Evolutionary conservation across 2,888 invertebrate genomes (phyloP).

Genomic region (Lamellibrachia columna): DNA sequence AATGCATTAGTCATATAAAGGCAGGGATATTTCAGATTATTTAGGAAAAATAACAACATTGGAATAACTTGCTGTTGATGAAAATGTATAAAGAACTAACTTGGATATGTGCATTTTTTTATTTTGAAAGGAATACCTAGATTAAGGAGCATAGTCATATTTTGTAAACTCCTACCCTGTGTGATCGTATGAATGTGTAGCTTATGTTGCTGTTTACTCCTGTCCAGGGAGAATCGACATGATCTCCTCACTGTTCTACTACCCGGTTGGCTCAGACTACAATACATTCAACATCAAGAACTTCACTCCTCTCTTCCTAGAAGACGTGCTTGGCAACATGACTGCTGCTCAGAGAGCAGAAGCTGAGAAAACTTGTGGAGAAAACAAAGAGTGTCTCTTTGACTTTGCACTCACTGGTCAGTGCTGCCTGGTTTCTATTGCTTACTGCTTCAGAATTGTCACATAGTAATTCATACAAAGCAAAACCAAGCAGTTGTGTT

Average conservation of each 20-base stretch:
- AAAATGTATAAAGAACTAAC: background rate
- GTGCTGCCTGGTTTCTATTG: background rate
- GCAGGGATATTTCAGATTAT: too few species aligned
- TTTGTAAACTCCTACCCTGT: background rate
- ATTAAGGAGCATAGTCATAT: too few species aligned
- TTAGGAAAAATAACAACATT: background rate
- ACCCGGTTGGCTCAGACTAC: background rate
- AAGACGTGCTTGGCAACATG: background rate
- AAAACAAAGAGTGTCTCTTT: background rate
- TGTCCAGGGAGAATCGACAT: background rate
- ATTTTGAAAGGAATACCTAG: background rate
- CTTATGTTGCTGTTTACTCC: background rate
- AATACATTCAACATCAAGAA: background rate
- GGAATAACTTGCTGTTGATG: background rate
- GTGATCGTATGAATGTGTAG: background rate
- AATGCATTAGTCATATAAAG: too few species aligned
- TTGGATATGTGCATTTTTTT: background rate
- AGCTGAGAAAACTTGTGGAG: background rate
- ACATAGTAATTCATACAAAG: background rate
- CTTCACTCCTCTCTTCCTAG: background rate
- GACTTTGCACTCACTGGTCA: background rate
- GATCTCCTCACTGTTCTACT: background rate
- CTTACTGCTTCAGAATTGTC: background rate
- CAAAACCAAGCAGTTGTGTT: too few species aligned
- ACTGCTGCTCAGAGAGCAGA: background rate